These are phyloP conservation scores for Anableps anableps DNA, from an alignment of 2,797 vertebrate species.

Conservation along the genomic window DNA sequence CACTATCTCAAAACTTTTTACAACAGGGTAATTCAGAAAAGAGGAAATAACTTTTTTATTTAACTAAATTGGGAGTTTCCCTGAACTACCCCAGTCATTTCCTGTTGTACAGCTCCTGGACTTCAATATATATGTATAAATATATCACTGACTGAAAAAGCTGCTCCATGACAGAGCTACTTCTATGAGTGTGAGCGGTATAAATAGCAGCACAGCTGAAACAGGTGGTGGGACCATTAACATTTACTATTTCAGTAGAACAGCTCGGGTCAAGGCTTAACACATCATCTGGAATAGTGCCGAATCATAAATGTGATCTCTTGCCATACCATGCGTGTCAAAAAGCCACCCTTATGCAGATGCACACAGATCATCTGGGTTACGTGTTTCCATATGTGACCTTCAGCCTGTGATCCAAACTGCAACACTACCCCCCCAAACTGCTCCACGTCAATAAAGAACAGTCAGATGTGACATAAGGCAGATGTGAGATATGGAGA, in stretches of 20 bases:
- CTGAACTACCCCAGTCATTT: slow-evolving; percentile 38
- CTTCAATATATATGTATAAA: slow-evolving; percentile 29
- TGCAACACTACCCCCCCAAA: slow-evolving; percentile 7
- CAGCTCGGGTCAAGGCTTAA: slow-evolving; percentile 54
- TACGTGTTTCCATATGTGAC: slow-evolving; percentile 63
- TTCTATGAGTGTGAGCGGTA: slow-evolving; percentile 41
- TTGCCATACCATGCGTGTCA: slow-evolving; percentile 53
- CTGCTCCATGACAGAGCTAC: slow-evolving; percentile 43
- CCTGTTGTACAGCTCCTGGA: slow-evolving; percentile 32
- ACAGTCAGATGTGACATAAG: slow-evolving; percentile 49
- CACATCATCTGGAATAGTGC: slow-evolving; percentile 61
- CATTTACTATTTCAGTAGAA: slow-evolving; percentile 59
- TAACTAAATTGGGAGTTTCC: slow-evolving; percentile 44
- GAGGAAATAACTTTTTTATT: slow-evolving; percentile 46
- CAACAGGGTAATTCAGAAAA: slow-evolving; percentile 8
- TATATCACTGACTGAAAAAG: slow-evolving; percentile 36
- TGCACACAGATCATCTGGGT: slow-evolving; percentile 28
- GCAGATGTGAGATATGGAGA: slow-evolving; percentile 52
- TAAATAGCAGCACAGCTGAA: slow-evolving; percentile 67
- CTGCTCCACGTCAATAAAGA: slow-evolving; percentile 15
- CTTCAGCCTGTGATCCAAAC: slow-evolving; percentile 42
- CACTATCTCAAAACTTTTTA: neutral
- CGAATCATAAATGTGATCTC: slow-evolving; percentile 61
- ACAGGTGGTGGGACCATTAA: slow-evolving; percentile 70
- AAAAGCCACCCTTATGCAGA: slow-evolving; percentile 48